Evolutionary conservation across 2,113 vertebrate genomes (phyloP), one percentile per base, ranked within the genome.

Genomic region (Strigops habroptila): DNA sequence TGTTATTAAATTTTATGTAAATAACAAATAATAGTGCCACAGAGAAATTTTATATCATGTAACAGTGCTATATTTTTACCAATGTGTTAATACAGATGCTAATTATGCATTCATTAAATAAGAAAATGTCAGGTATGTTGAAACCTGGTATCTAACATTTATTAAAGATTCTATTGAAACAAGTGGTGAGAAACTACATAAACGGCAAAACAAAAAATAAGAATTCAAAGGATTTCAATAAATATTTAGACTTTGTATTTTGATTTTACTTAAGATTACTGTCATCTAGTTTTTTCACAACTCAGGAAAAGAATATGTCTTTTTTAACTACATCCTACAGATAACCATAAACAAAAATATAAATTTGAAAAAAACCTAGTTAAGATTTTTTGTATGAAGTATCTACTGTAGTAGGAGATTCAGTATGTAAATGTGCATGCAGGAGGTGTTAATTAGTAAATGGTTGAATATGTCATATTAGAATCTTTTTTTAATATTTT

Each of bases 81-180:
- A 48, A 19, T 46, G 13, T 17, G 15, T 33, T 49, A 74, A 49
- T 13, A 78, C 9, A 48, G 7, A 39, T 0, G 0, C 0, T 31
- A 35, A 39, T 4, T 10, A 27, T 46, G 1, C 9, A 37, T 41
- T 68, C 4, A 60, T 82, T n/a, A 49, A 43, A 78, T 53, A n/a
- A 39, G 13, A 59, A 82, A 67, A 30, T 43, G 4, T 37, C 17
- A 10, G 70, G 3, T 70, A 43, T 31, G 3, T 22, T 79, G 31
- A 70, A 75, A 59, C 4, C 27, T 46, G 14, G 3, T 37, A 68
- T 14, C 4, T 31, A 77, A 6, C 3, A 46, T 67, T 76, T 51
- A 37, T 31, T 43, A 41, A 67, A 81, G 4, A 41, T 23, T 68
- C 22, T 37, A 7, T 43, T 64, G 17, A n/a, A 73, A 43, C 2